phyloP scores from a whole-genome alignment of 64 coral and sea anemone species.

The Acropora tenuis region DNA sequence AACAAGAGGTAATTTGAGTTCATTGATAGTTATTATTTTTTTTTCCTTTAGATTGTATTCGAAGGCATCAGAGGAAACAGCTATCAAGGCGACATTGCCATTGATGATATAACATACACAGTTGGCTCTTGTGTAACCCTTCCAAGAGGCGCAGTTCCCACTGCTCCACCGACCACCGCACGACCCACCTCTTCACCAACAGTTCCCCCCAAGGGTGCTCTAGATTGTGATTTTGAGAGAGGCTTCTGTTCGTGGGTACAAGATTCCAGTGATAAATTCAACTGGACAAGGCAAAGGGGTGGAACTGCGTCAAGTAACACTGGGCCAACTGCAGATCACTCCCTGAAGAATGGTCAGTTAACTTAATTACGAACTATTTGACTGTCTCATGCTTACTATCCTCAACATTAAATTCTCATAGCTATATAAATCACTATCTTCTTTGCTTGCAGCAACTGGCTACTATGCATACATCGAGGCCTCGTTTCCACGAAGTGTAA shows the following conservation, averaged over 20 bases:
- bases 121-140: slow-evolving; percentile 74
- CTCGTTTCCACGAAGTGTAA: slow-evolving; percentile 68
- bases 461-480: slow-evolving; percentile 81
- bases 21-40: neutral
- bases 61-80: slow-evolving; percentile 85
- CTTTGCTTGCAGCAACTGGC: slow-evolving; percentile 62
- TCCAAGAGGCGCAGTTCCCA: slow-evolving; percentile 63
- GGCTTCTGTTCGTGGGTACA: slow-evolving; percentile 78
- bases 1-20: no score
- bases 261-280: slow-evolving; percentile 77
- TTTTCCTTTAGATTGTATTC: slow-evolving; percentile 69
- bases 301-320: slow-evolving; percentile 39
- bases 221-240: slow-evolving; percentile 76
- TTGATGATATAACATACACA: slow-evolving; percentile 83
- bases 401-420: neutral
- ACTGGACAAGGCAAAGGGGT: slow-evolving; percentile 72
- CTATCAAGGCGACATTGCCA: slow-evolving; percentile 79
- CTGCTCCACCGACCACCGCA: slow-evolving; percentile 35
- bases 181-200: slow-evolving; percentile 38
- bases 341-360: slow-evolving; percentile 25
- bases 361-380: no score
- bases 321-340: slow-evolving; percentile 79
- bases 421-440: neutral
- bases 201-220: slow-evolving; percentile 2
- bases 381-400: no score